A percentile compares a stretch with the other conserved stretches of the same genome.
phyloP scores from a whole-genome alignment of 2,888 invertebrate genomes.

The Dendrolimus pini region DNA sequence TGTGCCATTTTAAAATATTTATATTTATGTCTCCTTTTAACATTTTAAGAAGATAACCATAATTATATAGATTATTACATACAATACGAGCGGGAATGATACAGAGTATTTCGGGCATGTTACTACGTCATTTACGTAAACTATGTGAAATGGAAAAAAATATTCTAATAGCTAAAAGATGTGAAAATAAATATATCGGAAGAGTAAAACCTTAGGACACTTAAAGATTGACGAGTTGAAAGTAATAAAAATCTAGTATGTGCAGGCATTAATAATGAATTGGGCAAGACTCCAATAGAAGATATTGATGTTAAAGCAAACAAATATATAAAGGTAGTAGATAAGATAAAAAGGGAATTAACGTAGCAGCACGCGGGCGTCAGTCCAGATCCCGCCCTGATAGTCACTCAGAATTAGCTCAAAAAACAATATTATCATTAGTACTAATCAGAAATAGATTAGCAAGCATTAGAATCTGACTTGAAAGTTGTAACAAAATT shows the following conservation, averaged over 20 bases:
- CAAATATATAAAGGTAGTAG: too few relatives aligned
- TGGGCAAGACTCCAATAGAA: too few relatives aligned
- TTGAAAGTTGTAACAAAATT: conserved; percentile 5
- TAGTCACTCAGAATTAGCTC: conserved; percentile 45
- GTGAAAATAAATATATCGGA: background rate
- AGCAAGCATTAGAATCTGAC: conserved; percentile 6
- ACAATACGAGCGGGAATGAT: conserved; percentile 60
- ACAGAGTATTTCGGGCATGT: conserved; percentile 46
- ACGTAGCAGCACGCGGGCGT: conserved; percentile 42
- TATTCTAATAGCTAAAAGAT: conserved; percentile 11
- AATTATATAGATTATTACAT: conserved; percentile 46
- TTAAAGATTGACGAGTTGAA: too few relatives aligned
- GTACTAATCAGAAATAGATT: conserved; percentile 15
- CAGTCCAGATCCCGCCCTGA: conserved; percentile 46
- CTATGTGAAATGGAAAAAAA: conserved; percentile 3
- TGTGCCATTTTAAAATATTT: background rate
- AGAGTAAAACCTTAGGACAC: too few relatives aligned
- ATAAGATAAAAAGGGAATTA: conserved; percentile 12
- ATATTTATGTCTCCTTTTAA: conserved; percentile 1
- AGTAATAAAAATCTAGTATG: too few relatives aligned
- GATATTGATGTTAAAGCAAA: too few relatives aligned
- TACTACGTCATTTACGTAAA: conserved; percentile 35
- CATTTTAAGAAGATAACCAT: conserved; percentile 21
- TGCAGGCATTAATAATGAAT: too few relatives aligned
- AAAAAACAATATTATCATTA: conserved; percentile 31